phyloP scores from a whole-genome alignment of 2,797 vertebrate species.

The Chelonia mydas region DNA sequence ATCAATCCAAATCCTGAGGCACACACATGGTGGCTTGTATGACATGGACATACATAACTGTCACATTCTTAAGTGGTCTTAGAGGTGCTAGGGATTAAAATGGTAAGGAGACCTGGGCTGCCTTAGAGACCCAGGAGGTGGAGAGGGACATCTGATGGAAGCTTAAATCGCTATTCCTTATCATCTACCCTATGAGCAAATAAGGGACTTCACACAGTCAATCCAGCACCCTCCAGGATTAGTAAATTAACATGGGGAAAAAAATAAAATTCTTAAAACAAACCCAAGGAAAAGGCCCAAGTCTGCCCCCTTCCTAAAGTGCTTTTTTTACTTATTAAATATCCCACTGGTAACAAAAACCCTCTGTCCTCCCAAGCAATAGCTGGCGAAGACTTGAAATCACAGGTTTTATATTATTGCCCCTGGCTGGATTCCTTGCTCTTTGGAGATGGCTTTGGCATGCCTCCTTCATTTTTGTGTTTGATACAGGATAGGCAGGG shows the following conservation, averaged over 20 bases:
- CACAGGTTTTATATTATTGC: not conserved
- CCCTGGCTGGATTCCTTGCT: not conserved
- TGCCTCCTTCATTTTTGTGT: not conserved
- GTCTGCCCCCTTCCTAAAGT: not conserved
- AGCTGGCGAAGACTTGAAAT: not conserved
- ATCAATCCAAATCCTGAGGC: not conserved
- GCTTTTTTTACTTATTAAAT: not conserved
- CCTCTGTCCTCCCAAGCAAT: not conserved
- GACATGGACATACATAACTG: not conserved
- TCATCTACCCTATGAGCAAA: not conserved
- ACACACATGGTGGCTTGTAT: fast-evolving
- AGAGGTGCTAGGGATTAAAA: not conserved
- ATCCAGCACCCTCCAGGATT: not conserved
- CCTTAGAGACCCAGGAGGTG: not conserved
- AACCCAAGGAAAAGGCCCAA: not conserved
- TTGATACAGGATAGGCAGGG: no score
- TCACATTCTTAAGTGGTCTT: not conserved
- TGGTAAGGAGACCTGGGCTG: not conserved
- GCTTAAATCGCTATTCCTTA: not conserved
- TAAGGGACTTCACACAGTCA: not conserved
- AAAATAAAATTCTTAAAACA: not conserved
- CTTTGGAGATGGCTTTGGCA: not conserved
- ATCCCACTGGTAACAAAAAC: not conserved
- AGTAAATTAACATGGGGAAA: not conserved
- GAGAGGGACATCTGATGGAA: not conserved